Conservation (phyloP, 37 sponge, comb jelly and placozoan genomes). For the Haliclona indistincta region DNA sequence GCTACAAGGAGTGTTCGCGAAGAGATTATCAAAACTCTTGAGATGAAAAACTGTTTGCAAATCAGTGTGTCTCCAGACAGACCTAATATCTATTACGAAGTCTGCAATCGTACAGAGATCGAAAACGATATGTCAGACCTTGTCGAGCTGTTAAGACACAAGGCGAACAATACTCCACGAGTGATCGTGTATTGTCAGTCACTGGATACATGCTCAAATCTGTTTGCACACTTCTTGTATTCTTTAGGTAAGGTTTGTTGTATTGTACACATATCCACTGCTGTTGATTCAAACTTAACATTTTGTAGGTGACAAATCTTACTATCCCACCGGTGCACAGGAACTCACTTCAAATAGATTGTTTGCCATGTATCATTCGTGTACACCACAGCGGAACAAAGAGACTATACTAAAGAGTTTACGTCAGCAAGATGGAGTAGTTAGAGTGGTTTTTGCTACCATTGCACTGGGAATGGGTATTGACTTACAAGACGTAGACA, state of each 20-base stretch:
- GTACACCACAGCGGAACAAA: conserved; percentile 20
- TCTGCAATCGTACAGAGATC: conserved; percentile 6
- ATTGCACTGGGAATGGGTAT: conserved; percentile 49
- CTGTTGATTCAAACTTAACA: too few species aligned
- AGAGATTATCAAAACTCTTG: conserved; percentile 8
- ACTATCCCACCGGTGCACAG: conserved; percentile 14
- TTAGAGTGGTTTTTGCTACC: conserved; percentile 28
- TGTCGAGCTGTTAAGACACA: background rate
- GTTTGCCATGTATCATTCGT: conserved; percentile 36
- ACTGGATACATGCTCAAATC: conserved; percentile 28
- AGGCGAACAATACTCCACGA: conserved; percentile 12
- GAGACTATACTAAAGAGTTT: conserved; percentile 6
- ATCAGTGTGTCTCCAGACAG: conserved; percentile 34
- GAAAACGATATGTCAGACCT: conserved; percentile 18
- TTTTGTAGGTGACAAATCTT: conserved; percentile 10
- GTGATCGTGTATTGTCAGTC: conserved; percentile 32
- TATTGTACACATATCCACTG: too few species aligned
- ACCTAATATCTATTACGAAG: conserved; percentile 48
- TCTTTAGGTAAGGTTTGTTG: conserved; percentile 4
- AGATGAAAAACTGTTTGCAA: conserved; percentile 11
- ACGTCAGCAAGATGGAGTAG: conserved; percentile 26
- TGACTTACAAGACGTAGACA: conserved; percentile 3
- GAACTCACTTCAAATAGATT: conserved; percentile 20
- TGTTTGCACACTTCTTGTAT: conserved; percentile 6
- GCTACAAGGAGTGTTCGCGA: conserved; percentile 11